Percentiles rank a stretch among this genome's conserved stretches.
Evolutionary conservation across 2,888 invertebrate genomes (phyloP).

Genomic region (Rhyacophila evoluta): DNA sequence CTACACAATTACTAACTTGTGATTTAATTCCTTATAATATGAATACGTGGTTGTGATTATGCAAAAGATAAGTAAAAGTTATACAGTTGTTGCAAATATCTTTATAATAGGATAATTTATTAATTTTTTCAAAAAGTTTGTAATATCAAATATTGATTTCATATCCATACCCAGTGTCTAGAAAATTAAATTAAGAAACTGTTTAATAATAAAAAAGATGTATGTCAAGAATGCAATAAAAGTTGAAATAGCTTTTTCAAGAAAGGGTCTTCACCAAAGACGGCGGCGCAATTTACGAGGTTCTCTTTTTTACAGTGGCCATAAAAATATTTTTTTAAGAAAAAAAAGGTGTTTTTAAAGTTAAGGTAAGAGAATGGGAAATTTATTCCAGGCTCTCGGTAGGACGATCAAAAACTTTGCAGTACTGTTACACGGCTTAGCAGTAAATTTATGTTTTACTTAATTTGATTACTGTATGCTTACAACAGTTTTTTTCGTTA

Average conservation of each 20-base stretch:
- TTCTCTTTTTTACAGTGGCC: conserved; percentile 9
- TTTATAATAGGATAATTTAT: too few relatives aligned
- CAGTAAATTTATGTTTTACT: conserved; percentile 7
- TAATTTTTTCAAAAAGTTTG: too few relatives aligned
- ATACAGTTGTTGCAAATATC: too few relatives aligned
- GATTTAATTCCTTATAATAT: too few relatives aligned
- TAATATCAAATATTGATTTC: too few relatives aligned
- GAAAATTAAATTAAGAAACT: not conserved
- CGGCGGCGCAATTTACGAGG: not conserved
- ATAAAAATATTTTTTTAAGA: conserved; percentile 6
- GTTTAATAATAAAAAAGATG: not conserved
- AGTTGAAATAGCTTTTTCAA: conserved; percentile 11
- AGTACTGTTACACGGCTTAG: conserved; percentile 9
- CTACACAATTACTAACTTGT: too few relatives aligned
- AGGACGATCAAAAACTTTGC: conserved; percentile 12
- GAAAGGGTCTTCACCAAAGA: conserved; percentile 13
- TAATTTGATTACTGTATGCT: conserved; percentile 22
- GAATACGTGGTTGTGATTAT: too few relatives aligned
- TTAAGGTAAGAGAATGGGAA: not conserved
- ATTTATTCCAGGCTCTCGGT: not conserved
- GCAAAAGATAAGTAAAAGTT: too few relatives aligned
- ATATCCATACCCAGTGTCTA: too few relatives aligned
- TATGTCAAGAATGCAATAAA: conserved; percentile 19
- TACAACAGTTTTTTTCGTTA: conserved; percentile 8
- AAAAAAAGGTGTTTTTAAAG: not conserved